Percentiles rank a stretch among this genome's conserved stretches.
Conservation (phyloP, 92 coral and sea anemone species). For the Diadumene lineata region DNA sequence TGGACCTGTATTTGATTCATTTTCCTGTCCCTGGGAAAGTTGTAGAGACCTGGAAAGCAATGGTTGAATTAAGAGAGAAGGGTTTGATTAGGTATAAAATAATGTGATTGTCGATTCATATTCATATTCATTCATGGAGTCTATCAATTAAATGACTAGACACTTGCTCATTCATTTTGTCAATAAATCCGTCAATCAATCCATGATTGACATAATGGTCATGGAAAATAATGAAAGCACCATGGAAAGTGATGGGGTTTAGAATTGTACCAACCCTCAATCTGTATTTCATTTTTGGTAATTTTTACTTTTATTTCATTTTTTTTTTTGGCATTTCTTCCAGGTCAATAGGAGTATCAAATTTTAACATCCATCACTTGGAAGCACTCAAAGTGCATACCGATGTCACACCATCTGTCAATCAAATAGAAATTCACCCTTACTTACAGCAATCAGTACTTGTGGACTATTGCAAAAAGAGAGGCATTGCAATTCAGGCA, state of each 20-base stretch:
- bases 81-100: slow-evolving; percentile 66
- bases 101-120: background rate
- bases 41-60: slow-evolving; percentile 85
- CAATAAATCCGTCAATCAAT: too few relatives aligned
- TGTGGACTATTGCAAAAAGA: slow-evolving; percentile 67
- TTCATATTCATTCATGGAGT: background rate
- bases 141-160: too few relatives aligned
- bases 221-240: too few relatives aligned
- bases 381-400: slow-evolving; percentile 74
- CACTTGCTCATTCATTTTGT: too few relatives aligned
- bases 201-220: too few relatives aligned
- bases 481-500: slow-evolving; percentile 81
- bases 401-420: slow-evolving; percentile 75
- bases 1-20: slow-evolving; percentile 93
- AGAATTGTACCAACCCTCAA: too few relatives aligned
- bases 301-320: background rate
- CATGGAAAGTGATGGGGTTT: too few relatives aligned
- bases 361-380: slow-evolving; percentile 93
- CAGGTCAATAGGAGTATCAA: slow-evolving; percentile 98
- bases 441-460: slow-evolving; percentile 71
- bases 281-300: too few relatives aligned
- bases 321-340: background rate
- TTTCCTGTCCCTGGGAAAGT: slow-evolving; percentile 83
- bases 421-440: slow-evolving; percentile 97
- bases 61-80: slow-evolving; percentile 72